Conservation (phyloP, 30 jellyfish, hydroid and myxozoan species). For the Aurelia aurita region DNA sequence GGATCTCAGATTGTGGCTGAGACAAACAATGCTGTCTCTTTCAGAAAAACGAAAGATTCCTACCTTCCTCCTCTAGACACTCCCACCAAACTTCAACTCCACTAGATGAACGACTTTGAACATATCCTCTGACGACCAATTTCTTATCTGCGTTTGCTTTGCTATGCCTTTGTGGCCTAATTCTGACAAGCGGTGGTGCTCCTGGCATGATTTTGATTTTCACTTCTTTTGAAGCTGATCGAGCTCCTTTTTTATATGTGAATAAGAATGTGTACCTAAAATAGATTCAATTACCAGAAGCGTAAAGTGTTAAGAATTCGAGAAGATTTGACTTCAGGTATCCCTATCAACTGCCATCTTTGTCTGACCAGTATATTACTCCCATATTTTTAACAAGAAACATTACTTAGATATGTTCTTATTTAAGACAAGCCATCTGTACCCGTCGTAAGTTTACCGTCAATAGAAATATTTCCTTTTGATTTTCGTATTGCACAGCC, state of each 20-base stretch:
- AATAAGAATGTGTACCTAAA: conserved; percentile 60
- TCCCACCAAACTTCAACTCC: conserved; percentile 70
- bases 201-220: conserved; percentile 63
- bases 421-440: too few species aligned
- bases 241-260: conserved; percentile 63
- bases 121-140: conserved; percentile 57
- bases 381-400: too few species aligned
- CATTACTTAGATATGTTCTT: too few species aligned
- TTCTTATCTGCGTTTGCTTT: conserved; percentile 51
- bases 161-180: conserved; percentile 49
- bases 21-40: too few species aligned
- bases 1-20: too few species aligned
- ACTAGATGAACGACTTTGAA: conserved; percentile 5
- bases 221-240: conserved; percentile 55
- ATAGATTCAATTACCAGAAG: background rate
- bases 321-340: too few species aligned
- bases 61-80: conserved; percentile 58
- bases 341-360: too few species aligned
- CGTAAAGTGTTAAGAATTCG: too few species aligned
- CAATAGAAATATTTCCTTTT: too few species aligned
- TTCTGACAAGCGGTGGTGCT: conserved; percentile 65
- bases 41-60: background rate
- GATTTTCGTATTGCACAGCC: too few species aligned
- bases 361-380: too few species aligned
- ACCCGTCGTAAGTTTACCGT: too few species aligned